Evolutionary conservation across 2,797 vertebrate genomes (phyloP).

Genomic region (Botia kubotai): DNA sequence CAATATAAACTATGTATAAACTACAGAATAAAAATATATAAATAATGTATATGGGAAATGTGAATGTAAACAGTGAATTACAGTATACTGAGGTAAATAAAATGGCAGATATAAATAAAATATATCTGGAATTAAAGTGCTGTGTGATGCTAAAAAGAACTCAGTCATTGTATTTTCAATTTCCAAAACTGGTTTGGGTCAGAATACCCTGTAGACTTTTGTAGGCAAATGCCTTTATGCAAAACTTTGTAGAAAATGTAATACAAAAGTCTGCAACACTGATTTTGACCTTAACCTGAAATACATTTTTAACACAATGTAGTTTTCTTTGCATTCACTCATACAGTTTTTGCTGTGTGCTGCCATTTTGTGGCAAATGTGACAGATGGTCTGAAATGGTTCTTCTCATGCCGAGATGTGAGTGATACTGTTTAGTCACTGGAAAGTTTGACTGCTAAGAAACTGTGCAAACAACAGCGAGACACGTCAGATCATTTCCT

Average conservation of each 20-base stretch:
- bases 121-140: too few species aligned
- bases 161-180: too few species aligned
- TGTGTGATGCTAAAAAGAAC: too few species aligned
- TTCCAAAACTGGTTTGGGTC: too few species aligned
- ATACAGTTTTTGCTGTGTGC: not conserved
- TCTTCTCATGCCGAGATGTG: conserved; percentile 32
- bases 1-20: too few species aligned
- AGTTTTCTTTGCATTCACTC: conserved; percentile 11
- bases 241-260: too few species aligned
- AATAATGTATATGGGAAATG: too few species aligned
- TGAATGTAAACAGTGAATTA: too few species aligned
- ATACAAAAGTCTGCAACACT: not conserved
- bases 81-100: too few species aligned
- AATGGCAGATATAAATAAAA: too few species aligned
- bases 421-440: conserved; percentile 31
- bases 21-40: too few species aligned
- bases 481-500: conserved; percentile 65
- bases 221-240: too few species aligned
- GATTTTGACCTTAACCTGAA: conserved; percentile 7
- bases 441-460: conserved; percentile 42
- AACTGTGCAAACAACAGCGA: conserved; percentile 42
- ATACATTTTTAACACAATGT: not conserved
- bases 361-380: conserved; percentile 31
- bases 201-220: not conserved
- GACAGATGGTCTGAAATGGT: conserved; percentile 14